phyloP scores from a whole-genome alignment of 1,140 invertebrate species.

The Subanguina moxae region DNA sequence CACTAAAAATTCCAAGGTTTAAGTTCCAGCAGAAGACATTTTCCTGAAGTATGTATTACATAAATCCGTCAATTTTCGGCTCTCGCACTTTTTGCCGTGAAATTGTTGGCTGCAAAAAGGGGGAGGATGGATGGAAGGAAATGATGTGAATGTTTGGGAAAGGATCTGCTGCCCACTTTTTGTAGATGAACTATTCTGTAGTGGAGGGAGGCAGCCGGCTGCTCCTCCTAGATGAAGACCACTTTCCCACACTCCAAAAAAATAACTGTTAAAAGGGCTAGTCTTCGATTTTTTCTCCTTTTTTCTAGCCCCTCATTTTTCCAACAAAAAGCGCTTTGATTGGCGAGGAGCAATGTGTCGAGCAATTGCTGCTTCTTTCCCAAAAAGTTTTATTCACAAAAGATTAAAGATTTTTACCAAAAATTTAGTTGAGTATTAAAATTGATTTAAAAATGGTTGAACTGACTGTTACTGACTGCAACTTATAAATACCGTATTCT shows the following conservation, averaged over 20 bases:
- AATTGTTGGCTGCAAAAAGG: not conserved
- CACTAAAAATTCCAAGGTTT: too few species aligned
- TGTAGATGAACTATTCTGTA: conserved; percentile 5
- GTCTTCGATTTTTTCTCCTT: not conserved
- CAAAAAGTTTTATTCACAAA: too few species aligned
- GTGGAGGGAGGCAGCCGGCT: not conserved
- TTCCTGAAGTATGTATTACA: too few species aligned
- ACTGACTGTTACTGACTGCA: too few species aligned
- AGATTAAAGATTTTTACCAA: too few species aligned
- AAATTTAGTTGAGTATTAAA: too few species aligned
- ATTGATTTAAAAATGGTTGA: too few species aligned
- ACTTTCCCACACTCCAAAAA: conserved; percentile 7
- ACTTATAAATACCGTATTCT: too few species aligned
- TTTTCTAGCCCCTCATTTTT: not conserved
- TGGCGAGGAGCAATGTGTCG: not conserved
- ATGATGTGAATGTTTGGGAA: conserved; percentile 9
- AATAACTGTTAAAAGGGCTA: conserved; percentile 8
- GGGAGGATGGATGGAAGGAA: conserved; percentile 1
- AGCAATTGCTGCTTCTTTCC: not conserved
- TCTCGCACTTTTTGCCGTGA: too few species aligned
- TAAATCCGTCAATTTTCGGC: too few species aligned
- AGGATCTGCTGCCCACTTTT: not conserved
- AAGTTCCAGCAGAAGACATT: too few species aligned
- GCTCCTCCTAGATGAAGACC: not conserved
- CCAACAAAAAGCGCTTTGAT: conserved; percentile 5